These are phyloP conservation scores for Crocallis elinguaria DNA, from an alignment of 2,888 invertebrate genomes.

Conservation along the genomic window DNA sequence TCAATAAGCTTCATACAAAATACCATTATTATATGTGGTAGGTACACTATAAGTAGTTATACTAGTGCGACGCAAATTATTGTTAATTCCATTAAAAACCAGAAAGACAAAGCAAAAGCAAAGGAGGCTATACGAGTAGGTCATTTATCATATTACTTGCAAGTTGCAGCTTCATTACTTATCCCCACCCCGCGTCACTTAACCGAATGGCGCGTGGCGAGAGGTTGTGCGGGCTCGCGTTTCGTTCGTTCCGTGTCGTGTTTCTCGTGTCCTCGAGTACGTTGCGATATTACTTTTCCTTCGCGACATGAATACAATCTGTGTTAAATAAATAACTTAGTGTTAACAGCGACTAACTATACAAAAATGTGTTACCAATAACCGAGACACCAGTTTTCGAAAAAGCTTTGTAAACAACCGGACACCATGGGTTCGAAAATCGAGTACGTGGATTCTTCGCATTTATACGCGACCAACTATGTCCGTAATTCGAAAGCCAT, in stretches of 20 bases:
- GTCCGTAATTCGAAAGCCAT: constrained; percentile 97
- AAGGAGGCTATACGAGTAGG: constrained; percentile 51
- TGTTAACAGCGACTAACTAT: constrained; percentile 35
- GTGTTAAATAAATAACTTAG: constrained; percentile 47
- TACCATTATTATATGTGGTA: too few relatives aligned
- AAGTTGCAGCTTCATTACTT: constrained; percentile 66
- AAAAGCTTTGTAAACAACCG: constrained; percentile 59
- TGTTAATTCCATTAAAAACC: constrained; percentile 18
- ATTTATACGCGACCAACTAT: constrained; percentile 95
- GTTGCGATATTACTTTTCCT: constrained; percentile 51
- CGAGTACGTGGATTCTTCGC: constrained; percentile 95
- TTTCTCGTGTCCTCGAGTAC: constrained; percentile 68
- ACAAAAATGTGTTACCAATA: constrained; percentile 58
- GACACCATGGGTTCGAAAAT: constrained; percentile 94
- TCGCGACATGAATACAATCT: constrained; percentile 62
- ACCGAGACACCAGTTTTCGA: constrained; percentile 44
- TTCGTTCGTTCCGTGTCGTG: constrained; percentile 63
- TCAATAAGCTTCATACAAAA: too few relatives aligned
- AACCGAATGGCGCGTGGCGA: constrained; percentile 71
- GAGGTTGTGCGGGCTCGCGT: constrained; percentile 66
- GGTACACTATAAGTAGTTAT: too few relatives aligned
- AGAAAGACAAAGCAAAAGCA: constrained; percentile 28
- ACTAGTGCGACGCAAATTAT: not conserved
- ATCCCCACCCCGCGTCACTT: constrained; percentile 70
- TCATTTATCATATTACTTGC: too few relatives aligned